Percentiles rank a stretch among this genome's conserved stretches.
Conservation (phyloP, 2,888 invertebrate genomes). For the Apamea crenata region DNA sequence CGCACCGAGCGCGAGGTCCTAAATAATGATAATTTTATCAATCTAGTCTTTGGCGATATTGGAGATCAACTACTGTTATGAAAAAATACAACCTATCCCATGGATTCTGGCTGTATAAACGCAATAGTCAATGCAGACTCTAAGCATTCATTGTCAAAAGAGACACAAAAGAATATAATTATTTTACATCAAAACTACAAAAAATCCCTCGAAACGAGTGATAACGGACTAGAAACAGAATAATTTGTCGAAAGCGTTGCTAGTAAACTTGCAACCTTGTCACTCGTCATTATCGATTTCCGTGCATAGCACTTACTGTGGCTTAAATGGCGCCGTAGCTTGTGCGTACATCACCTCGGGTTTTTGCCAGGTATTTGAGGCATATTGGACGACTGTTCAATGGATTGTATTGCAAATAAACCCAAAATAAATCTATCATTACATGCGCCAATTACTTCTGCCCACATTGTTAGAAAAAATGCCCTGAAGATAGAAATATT, state of each 20-base stretch:
- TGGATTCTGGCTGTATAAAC: neutral
- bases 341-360: constrained; percentile 28
- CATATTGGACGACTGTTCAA: neutral
- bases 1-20: neutral
- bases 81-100: neutral
- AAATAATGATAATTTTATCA: neutral
- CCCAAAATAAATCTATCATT: constrained; percentile 5
- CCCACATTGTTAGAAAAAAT: constrained; percentile 15
- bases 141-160: neutral
- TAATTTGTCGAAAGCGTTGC: constrained; percentile 29
- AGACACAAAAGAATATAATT: neutral
- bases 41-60: neutral
- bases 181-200: neutral
- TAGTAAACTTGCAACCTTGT: constrained; percentile 54
- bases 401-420: constrained; percentile 10
- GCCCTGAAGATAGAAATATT: constrained; percentile 18
- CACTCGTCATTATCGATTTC: constrained; percentile 53
- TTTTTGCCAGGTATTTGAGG: constrained; percentile 1
- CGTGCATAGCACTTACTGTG: constrained; percentile 48
- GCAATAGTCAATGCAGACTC: neutral
- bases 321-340: constrained; percentile 43
- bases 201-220: neutral
- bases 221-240: constrained; percentile 5
- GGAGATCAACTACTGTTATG: neutral
- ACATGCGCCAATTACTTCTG: neutral